Evolutionary conservation across 2,888 invertebrate genomes (phyloP).

Genomic region (Ditula angustiorana): DNA sequence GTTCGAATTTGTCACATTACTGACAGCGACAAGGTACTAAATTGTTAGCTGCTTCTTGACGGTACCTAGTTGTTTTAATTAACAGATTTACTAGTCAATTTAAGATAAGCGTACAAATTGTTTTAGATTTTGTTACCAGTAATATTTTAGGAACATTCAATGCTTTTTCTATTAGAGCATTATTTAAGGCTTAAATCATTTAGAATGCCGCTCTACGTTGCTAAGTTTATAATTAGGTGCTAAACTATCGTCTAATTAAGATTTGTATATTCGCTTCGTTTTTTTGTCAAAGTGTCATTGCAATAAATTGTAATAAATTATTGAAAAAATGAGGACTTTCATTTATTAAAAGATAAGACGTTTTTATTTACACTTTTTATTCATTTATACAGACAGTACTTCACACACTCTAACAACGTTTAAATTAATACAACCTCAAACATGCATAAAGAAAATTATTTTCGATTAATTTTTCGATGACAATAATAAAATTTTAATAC

Average conservation of each 20-base stretch:
- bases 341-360: slow-evolving; percentile 5
- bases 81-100: slow-evolving; percentile 35
- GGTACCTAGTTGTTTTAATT: background rate
- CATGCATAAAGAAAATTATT: background rate
- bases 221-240: background rate
- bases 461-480: background rate
- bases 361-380: slow-evolving; percentile 27
- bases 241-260: background rate
- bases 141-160: background rate
- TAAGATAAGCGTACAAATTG: slow-evolving; percentile 33
- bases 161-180: background rate
- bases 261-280: background rate
- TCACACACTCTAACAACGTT: slow-evolving; percentile 10
- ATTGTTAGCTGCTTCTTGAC: slow-evolving; percentile 1
- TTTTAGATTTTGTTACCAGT: slow-evolving; percentile 25
- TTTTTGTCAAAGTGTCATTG: slow-evolving; percentile 16
- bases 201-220: background rate
- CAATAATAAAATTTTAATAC: background rate
- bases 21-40: no score
- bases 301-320: slow-evolving; percentile 25
- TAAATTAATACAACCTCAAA: slow-evolving; percentile 12
- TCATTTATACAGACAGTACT: slow-evolving; percentile 12
- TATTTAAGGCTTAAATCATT: background rate
- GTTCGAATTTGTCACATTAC: no score
- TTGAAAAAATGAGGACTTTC: slow-evolving; percentile 1